Evolutionary conservation across 2,888 invertebrate genomes (phyloP).

Genomic region (Chirona hameri): DNA sequence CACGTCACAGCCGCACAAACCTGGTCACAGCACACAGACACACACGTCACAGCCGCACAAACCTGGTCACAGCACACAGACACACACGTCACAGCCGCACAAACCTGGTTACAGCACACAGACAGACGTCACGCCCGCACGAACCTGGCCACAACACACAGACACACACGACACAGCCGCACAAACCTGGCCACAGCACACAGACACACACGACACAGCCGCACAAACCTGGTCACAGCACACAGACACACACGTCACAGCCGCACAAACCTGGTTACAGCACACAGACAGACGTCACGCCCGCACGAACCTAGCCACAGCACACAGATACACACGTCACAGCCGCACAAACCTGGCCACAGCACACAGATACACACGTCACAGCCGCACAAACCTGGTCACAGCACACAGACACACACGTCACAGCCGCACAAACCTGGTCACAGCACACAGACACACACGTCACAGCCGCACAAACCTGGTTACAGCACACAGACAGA

Average conservation of each 20-base stretch:
- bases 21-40: slow-evolving; percentile 51
- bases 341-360: slow-evolving; percentile 71
- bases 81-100: slow-evolving; percentile 56
- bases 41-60: slow-evolving; percentile 60
- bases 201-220: slow-evolving; percentile 44
- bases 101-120: slow-evolving; percentile 60
- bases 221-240: slow-evolving; percentile 70
- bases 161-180: slow-evolving; percentile 49
- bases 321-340: too few relatives aligned
- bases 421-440: slow-evolving; percentile 71
- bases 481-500: slow-evolving; percentile 24
- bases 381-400: slow-evolving; percentile 71
- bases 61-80: slow-evolving; percentile 55
- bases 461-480: slow-evolving; percentile 71
- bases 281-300: slow-evolving; percentile 49
- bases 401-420: too few relatives aligned
- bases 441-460: too few relatives aligned
- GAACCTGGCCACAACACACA: slow-evolving; percentile 60
- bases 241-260: too few relatives aligned
- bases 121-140: slow-evolving; percentile 61
- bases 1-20: slow-evolving; percentile 64
- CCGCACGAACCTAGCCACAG: slow-evolving; percentile 71
- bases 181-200: slow-evolving; percentile 68
- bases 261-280: slow-evolving; percentile 71
- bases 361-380: too few relatives aligned